Evolutionary conservation across 2,888 invertebrate genomes (phyloP), one percentile per base, ranked within the genome.

Genomic region (Octonoba sinensis): DNA sequence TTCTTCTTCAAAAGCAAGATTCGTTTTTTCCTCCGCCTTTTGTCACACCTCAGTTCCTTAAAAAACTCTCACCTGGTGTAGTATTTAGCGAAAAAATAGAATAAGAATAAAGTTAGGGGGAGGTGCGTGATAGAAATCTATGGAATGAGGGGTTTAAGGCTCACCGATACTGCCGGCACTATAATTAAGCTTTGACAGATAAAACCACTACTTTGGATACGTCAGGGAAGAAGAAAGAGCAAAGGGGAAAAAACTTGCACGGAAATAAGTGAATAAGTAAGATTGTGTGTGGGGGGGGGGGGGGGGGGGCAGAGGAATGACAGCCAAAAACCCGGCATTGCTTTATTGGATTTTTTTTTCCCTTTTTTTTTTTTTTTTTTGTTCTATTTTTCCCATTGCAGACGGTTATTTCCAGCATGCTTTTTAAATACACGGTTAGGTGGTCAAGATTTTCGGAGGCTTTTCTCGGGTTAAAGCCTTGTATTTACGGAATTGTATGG

Each of bases 131-230:
- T 65, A 65, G 65, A 65, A 65, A 65, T 65, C 65, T 72, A 36
- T 57, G 36, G 60, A 79, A 79, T 79, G 78, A 73, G 79, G 67
- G 79, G 79, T 72, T 79, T 20, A 18, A 36, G 71, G 72, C 71
- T 65, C 71, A 66, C 78, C 65, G 67, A 67, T 78, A 66, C 59
- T 49, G 49, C 57, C 18, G n/a, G 44, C 51, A 54, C 66, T 72
- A 65, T 79, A 81, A 81, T 81, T 81, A 81, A 56, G 73, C 49
- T 44, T 57, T 81, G 79, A 81, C 79, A 73, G 64, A 72, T 59
- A 51, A 72, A 81, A 81, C 79, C 69, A 60, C 79, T 67, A 73
- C 73, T 81, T 79, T 73, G 56, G 71, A 18, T 57, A 67, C 67
- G 77, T 77, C 77, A 70, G 24, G 46, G 18, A 60, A 60, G 44